Evolutionary conservation across 2,113 vertebrate genomes (phyloP).

Genomic region (Peucedramus taeniatus): DNA sequence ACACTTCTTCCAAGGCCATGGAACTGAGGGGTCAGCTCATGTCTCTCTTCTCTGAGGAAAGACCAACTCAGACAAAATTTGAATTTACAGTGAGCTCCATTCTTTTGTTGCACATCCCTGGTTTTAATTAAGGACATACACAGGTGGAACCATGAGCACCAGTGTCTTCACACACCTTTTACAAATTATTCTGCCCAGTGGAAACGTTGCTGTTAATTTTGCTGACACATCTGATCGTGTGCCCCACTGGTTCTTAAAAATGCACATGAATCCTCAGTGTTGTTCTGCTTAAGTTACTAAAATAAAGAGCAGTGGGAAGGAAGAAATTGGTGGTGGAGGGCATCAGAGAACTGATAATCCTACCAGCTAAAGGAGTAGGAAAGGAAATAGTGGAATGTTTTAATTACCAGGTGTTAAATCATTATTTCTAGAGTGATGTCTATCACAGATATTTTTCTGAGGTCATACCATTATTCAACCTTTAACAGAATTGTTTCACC

Average conservation of each 20-base stretch:
- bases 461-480: accelerated
- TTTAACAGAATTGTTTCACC: neutral
- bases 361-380: neutral
- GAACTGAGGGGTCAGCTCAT: constrained; percentile 41
- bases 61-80: neutral
- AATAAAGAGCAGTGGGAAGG: neutral
- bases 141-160: neutral
- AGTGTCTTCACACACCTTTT: neutral
- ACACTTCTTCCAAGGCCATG: constrained; percentile 3
- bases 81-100: neutral
- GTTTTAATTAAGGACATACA: neutral
- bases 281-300: neutral
- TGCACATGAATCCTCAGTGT: accelerated
- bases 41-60: neutral
- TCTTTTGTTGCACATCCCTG: neutral
- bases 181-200: neutral
- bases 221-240: accelerated
- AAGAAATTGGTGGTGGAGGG: neutral
- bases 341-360: neutral
- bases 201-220: neutral
- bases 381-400: neutral
- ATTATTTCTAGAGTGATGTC: neutral
- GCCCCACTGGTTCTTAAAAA: neutral
- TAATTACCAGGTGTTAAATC: neutral
- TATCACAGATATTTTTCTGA: neutral